Evolutionary conservation across 92 coral and sea anemone species (phyloP), one percentile per base, ranked within the genome.

Genomic region (Blastomussa wellsi): DNA sequence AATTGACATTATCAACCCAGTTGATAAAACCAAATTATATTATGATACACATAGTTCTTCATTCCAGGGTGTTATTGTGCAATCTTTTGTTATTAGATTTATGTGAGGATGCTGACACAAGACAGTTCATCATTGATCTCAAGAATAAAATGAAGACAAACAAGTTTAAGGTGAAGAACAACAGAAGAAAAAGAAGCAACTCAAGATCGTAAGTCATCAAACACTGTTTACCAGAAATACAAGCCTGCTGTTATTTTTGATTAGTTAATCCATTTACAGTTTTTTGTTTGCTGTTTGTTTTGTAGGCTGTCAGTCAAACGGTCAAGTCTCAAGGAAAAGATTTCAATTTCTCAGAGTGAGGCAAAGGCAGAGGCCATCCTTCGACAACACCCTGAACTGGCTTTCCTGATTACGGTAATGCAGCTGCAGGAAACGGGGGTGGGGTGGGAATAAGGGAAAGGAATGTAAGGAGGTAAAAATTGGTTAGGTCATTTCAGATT

Each of bases 311-410:
- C 99, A 28, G 98, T 96, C 36, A 96, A 96, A 88, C 89, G 99
- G 85, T 91, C 98, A 19, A 96, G 99, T 79, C 82, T 96, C 17
- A 95, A 96, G 76, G 99, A 96, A 86, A 96, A 96, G 92, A 95
- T 93, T 57, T 93, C 88, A 47, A 91, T 96, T 59, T 94, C 98
- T 33, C 99, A 96, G 74, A 93, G 84, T 42, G 99, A 96, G 74
- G 98, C 99, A 39, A 96, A 96, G 85, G 99, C 99, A 29, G 99
- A 96, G 86, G 97, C 98, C 35, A 89, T 94, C 39, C 91, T 94
- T 4, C 82, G 98, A 52, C 93, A 93, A 28, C 98, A 94, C 72
- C 98, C 98, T 42, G 93, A 93, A 79, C 84, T 91, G 78, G 95
- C 98, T 14, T 94, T 94, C 86, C 91, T 94, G 13, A 78, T 94